Evolutionary conservation across 2,888 invertebrate genomes (phyloP), one percentile per base, ranked within the genome.

Genomic region (Rhynchonema sp.): DNA sequence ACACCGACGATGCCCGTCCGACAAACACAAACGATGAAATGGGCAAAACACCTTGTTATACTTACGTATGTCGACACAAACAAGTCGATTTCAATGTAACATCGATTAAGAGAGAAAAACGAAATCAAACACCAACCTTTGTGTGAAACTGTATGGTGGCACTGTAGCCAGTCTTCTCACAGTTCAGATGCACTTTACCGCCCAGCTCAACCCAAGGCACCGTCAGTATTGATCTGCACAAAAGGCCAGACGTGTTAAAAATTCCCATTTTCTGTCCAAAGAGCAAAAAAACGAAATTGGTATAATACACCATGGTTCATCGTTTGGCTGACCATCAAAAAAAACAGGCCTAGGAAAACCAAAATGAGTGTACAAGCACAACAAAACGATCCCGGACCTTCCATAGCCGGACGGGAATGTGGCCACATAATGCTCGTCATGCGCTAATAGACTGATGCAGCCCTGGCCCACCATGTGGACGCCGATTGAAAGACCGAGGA

Each of bases 401-500:
- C 94, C 98, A 76, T 98, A 99, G 63, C 92, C 98, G 76, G 89
- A 94, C 20, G 98, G 98, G 78, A 98, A 99, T 56, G 91, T 91
- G 57, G 94, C 80, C 61, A 86, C 82, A 74, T 98, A 98, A 70
- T 94, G 88, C 73, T 98, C 96, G 60, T 86, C 87, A 63, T 84
- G 81, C 68, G 94, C 87, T 60, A 89, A 77, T 9, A 98, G 79
- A 2, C 85, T 86, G n/a, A 99, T 85, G 46, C 84, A 82, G 1
- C 94, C 96, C 70, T 86, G 84, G 2, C 98, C 98, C 59, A 98
- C 87, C 75, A 96, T 96, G 71, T 96, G 88, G 22, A 80, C 79
- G 62, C 94, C 94, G 67, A 49, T 86, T 30, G 26, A 59, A 27
- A 99, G 79, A 0, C 98, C 98, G 27, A 98, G 81, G 78, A 99